These are phyloP conservation scores for Cotesia typhae DNA, from an alignment of 1,140 invertebrate genomes.

Conservation along the genomic window DNA sequence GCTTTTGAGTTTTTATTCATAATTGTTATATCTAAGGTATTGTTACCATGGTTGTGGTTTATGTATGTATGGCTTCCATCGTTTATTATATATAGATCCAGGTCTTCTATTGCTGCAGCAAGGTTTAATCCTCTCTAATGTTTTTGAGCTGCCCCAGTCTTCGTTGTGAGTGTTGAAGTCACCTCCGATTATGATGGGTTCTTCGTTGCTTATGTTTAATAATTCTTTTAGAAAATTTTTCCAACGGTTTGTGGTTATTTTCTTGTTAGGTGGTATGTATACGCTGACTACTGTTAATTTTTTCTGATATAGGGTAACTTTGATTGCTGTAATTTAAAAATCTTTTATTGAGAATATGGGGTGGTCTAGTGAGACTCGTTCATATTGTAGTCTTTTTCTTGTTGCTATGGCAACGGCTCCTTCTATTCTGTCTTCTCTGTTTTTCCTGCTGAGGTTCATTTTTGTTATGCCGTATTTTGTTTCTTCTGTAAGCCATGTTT, in stretches of 20 bases:
- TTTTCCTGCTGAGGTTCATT: no score
- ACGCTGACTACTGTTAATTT: no score
- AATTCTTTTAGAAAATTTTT: not conserved
- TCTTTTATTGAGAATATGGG: no score
- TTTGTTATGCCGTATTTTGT: no score
- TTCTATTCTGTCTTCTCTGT: no score
- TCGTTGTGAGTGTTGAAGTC: conserved; percentile 7
- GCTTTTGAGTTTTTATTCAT: not conserved
- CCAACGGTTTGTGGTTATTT: not conserved
- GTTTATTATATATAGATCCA: not conserved
- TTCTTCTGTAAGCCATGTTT: no score
- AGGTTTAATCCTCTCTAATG: not conserved
- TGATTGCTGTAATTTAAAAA: no score
- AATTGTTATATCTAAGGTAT: conserved; percentile 1
- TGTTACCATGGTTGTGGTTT: not conserved
- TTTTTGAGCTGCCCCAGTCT: conserved; percentile 4
- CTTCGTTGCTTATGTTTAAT: not conserved
- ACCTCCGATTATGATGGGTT: not conserved
- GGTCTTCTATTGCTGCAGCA: not conserved
- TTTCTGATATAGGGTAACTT: no score
- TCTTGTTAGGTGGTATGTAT: no score
- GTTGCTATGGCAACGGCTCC: no score
- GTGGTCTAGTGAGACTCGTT: no score
- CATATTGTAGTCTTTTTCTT: no score
- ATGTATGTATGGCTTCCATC: not conserved